Conservation (phyloP, 2,113 vertebrate genomes). For the Corythoichthys haematopterus region DNA sequence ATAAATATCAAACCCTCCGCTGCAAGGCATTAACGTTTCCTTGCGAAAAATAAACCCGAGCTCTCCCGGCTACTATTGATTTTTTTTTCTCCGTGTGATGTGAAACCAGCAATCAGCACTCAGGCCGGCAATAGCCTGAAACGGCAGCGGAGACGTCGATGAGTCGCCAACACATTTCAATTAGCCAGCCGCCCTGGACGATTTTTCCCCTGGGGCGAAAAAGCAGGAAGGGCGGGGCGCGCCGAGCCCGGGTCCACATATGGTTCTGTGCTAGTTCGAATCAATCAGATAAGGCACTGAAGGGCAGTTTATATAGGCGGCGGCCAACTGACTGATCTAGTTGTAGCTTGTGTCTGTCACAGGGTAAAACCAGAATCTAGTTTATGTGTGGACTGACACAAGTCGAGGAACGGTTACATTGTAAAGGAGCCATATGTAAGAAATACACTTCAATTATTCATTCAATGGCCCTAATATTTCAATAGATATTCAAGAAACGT, state of each 20-base stretch:
- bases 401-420: conserved; percentile 2
- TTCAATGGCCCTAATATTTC: no score
- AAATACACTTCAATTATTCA: no score
- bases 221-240: conserved; percentile 62
- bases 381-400: conserved; percentile 12
- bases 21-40: conserved; percentile 69
- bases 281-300: conserved; percentile 42
- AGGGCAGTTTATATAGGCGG: conserved; percentile 23
- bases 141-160: conserved; percentile 79
- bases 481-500: no score
- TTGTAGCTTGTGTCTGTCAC: conserved; percentile 17
- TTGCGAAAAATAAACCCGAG: conserved; percentile 69
- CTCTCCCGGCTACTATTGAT: conserved; percentile 74
- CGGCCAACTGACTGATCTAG: conserved; percentile 18
- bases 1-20: conserved; percentile 58
- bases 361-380: conserved; percentile 8
- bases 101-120: conserved; percentile 83
- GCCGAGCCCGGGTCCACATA: conserved; percentile 58
- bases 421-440: conserved; percentile 2
- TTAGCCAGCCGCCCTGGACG: conserved; percentile 78
- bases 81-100: conserved; percentile 75
- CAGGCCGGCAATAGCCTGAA: conserved; percentile 80
- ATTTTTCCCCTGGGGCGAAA: conserved; percentile 74
- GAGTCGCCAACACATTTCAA: conserved; percentile 86
- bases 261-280: conserved; percentile 46